Conservation (phyloP, 2,113 vertebrate genomes). For the Xiphophorus maculatus region DNA sequence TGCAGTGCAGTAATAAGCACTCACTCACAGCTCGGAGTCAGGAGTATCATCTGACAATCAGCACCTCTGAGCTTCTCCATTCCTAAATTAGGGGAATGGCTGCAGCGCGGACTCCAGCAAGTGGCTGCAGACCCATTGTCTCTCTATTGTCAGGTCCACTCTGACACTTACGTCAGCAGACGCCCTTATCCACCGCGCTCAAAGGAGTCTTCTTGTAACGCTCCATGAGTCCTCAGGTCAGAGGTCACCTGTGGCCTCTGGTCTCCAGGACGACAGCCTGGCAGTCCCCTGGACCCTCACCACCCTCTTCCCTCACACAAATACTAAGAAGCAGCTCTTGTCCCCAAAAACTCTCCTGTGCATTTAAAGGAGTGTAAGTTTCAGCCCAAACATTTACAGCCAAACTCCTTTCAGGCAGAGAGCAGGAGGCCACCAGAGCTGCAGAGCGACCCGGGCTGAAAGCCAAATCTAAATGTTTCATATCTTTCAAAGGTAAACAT, state of each 20-base stretch:
- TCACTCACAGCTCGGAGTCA: slow-evolving; percentile 12
- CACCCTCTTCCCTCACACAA: neutral
- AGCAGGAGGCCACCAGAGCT: slow-evolving; percentile 40
- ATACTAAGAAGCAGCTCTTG: slow-evolving; percentile 64
- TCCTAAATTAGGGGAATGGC: slow-evolving; percentile 45
- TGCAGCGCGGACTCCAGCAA: slow-evolving; percentile 31
- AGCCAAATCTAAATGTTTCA: neutral
- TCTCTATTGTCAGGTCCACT: slow-evolving; percentile 40
- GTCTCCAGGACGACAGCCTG: slow-evolving; percentile 78
- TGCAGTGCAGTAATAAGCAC: slow-evolving; percentile 20
- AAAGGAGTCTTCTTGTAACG: slow-evolving; percentile 48
- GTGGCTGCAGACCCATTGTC: slow-evolving; percentile 44
- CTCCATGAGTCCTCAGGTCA: slow-evolving; percentile 65
- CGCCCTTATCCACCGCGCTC: slow-evolving; percentile 43
- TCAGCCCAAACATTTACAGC: slow-evolving; percentile 66
- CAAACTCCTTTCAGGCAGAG: slow-evolving; percentile 41
- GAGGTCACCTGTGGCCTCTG: slow-evolving; percentile 77
- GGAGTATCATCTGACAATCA: slow-evolving; percentile 22
- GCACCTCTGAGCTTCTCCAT: slow-evolving; percentile 10
- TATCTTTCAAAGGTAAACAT: neutral
- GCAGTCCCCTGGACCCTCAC: slow-evolving; percentile 58
- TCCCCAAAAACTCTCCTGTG: slow-evolving; percentile 53
- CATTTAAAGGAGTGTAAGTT: slow-evolving; percentile 57
- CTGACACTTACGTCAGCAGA: slow-evolving; percentile 52
- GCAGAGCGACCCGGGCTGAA: slow-evolving; percentile 29